Evolutionary conservation across 2,888 invertebrate species (phyloP).

Genomic region (Strigamia crassipes): DNA sequence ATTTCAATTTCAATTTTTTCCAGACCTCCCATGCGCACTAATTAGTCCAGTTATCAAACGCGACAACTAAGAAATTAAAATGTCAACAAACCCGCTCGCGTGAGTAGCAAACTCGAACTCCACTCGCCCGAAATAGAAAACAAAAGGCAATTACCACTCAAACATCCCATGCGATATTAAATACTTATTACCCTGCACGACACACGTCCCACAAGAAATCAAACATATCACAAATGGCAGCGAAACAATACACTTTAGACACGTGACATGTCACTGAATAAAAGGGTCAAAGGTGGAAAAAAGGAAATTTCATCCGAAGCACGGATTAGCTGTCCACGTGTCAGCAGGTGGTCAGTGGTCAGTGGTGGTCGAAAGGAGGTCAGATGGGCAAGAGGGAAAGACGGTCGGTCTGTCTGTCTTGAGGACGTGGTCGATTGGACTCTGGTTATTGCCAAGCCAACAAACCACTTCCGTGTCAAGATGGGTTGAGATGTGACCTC

Average conservation of each 20-base stretch:
- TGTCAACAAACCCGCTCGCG: not conserved
- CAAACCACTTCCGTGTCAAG: too few species aligned
- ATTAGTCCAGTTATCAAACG: conserved; percentile 7
- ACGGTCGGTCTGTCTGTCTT: too few species aligned
- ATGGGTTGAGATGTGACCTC: too few species aligned
- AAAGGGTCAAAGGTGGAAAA: not conserved
- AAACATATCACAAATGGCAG: not conserved
- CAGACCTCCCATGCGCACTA: not conserved
- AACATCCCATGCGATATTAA: not conserved
- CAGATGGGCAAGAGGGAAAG: too few species aligned
- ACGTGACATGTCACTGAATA: not conserved
- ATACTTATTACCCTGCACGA: not conserved
- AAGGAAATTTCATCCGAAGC: too few species aligned
- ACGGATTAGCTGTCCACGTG: too few species aligned
- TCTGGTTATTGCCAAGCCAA: too few species aligned
- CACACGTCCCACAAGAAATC: conserved; percentile 10
- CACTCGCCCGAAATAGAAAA: not conserved
- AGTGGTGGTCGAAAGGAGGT: too few species aligned
- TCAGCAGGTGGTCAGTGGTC: too few species aligned
- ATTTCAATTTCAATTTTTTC: not conserved
- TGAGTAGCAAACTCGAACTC: not conserved
- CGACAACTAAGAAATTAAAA: conserved; percentile 4
- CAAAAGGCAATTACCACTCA: conserved; percentile 3
- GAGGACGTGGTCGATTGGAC: too few species aligned
- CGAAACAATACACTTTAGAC: not conserved